phyloP scores from a whole-genome alignment of 1,140 invertebrate species.

The Gryon sp. region DNA sequence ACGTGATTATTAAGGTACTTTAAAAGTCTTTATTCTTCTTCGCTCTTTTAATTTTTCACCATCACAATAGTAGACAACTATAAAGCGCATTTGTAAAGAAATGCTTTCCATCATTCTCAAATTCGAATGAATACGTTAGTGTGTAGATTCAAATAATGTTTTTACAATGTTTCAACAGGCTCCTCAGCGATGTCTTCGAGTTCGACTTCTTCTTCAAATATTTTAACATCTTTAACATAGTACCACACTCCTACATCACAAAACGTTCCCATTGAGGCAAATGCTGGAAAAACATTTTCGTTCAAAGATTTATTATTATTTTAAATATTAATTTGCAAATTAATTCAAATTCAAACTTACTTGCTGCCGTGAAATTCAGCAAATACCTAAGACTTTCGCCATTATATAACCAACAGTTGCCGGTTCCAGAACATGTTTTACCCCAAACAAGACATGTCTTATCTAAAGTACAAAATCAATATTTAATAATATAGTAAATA shows the following conservation, averaged over 20 bases:
- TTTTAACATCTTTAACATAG: constrained; percentile 84
- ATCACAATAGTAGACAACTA: constrained; percentile 25
- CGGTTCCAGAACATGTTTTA: constrained; percentile 85
- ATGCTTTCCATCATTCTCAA: constrained; percentile 25
- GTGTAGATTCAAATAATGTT: constrained; percentile 39
- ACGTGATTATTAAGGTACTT: constrained; percentile 73
- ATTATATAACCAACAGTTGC: constrained; percentile 88
- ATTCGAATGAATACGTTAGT: no score
- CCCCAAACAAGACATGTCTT: constrained; percentile 86
- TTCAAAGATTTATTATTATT: not conserved
- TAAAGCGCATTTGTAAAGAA: constrained; percentile 32
- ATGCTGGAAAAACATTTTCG: constrained; percentile 70
- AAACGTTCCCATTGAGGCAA: constrained; percentile 83
- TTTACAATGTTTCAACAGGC: constrained; percentile 70
- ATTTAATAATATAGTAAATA: no score
- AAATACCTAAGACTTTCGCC: constrained; percentile 83
- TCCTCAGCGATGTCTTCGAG: constrained; percentile 78
- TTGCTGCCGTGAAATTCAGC: constrained; percentile 84
- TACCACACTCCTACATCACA: constrained; percentile 86
- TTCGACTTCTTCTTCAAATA: constrained; percentile 85
- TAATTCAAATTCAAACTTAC: constrained; percentile 72
- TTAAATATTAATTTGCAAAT: constrained; percentile 4
- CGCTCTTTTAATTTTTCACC: constrained; percentile 24
- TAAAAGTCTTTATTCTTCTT: constrained; percentile 65
- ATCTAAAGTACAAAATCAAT: no score